These are phyloP conservation scores for Novumbra hubbsi DNA, from an alignment of 2,797 vertebrate species.

Conservation along the genomic window DNA sequence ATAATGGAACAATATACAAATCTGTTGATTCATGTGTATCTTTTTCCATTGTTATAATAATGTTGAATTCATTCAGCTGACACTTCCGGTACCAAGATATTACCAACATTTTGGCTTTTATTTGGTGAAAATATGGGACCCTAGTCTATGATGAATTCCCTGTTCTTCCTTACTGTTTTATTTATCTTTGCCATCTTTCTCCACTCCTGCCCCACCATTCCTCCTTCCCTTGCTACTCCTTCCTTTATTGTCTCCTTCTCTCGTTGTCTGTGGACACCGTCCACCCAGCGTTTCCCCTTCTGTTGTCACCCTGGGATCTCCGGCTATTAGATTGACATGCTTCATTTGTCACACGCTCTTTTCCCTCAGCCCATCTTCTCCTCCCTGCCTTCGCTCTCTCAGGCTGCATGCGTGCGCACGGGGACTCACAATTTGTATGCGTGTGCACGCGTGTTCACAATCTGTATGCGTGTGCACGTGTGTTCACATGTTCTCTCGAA, in stretches of 20 bases:
- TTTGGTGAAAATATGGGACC: no score
- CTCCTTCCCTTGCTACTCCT: background rate
- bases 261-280: background rate
- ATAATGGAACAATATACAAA: no score
- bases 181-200: background rate
- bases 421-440: no score
- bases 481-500: background rate
- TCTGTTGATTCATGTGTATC: no score
- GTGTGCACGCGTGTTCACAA: no score
- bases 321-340: background rate
- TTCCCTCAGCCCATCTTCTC: background rate
- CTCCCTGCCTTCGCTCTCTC: background rate
- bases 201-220: background rate
- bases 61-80: no score
- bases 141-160: background rate
- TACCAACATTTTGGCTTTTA: no score
- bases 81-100: no score
- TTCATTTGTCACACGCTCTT: background rate
- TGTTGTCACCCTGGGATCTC: constrained; percentile 11
- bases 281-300: background rate
- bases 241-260: background rate
- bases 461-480: background rate
- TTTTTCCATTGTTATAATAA: no score
- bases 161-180: background rate
- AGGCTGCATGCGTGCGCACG: no score